A percentile compares a stretch with the other conserved stretches of the same genome.
These are phyloP conservation scores for Galeruca laticollis DNA, from an alignment of 2,888 invertebrate genomes.

Conservation along the genomic window DNA sequence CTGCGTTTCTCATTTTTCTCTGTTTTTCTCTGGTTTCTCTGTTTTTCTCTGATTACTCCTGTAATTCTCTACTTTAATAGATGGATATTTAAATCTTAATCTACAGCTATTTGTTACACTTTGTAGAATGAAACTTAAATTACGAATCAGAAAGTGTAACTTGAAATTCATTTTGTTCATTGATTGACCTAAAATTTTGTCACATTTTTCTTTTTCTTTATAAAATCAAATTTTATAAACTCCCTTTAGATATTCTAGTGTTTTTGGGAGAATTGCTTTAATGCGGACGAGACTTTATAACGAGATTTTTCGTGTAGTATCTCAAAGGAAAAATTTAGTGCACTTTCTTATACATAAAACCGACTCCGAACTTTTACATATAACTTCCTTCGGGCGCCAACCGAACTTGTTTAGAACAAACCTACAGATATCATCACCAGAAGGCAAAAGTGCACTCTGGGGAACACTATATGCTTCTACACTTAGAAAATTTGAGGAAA, in stretches of 20 bases:
- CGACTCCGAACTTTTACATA: conserved; percentile 29
- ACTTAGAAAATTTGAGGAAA: conserved; percentile 30
- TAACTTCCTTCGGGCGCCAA: conserved; percentile 12
- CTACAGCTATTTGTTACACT: too few species aligned
- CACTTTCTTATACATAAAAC: conserved; percentile 12
- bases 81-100: too few species aligned
- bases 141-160: too few species aligned
- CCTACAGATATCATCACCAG: conserved; percentile 42
- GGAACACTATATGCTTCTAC: conserved; percentile 42
- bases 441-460: conserved; percentile 43
- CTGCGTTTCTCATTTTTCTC: too few species aligned
- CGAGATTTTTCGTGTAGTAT: conserved; percentile 7
- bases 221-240: background rate
- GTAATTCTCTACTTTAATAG: too few species aligned
- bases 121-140: too few species aligned
- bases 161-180: too few species aligned
- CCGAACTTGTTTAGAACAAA: conserved; percentile 23
- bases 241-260: background rate
- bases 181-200: background rate
- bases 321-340: conserved; percentile 14
- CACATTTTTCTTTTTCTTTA: background rate
- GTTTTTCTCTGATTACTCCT: too few species aligned
- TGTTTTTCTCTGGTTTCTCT: too few species aligned
- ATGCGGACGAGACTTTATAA: background rate
- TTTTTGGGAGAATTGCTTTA: background rate